These are phyloP conservation scores for Drosophila pegasa DNA, from an alignment of 2,888 invertebrate species.

Conservation along the genomic window DNA sequence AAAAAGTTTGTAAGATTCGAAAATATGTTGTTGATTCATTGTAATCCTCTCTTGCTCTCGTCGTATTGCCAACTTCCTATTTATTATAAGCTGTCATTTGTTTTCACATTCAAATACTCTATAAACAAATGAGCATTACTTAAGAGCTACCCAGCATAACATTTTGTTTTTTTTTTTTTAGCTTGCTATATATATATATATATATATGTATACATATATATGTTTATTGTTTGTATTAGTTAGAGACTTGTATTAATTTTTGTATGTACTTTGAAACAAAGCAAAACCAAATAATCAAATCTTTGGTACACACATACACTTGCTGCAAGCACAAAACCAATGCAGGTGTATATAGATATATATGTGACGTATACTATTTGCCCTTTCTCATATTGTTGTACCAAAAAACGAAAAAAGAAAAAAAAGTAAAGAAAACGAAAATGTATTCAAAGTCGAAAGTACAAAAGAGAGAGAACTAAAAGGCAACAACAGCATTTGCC, in stretches of 20 bases:
- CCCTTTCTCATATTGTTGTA: slow-evolving; percentile 39
- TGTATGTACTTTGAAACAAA: slow-evolving; percentile 57
- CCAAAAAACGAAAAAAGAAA: no score
- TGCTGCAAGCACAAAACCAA: slow-evolving; percentile 69
- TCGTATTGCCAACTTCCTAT: slow-evolving; percentile 80
- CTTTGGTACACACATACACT: slow-evolving; percentile 34
- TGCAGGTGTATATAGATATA: slow-evolving; percentile 35
- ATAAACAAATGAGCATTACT: slow-evolving; percentile 69
- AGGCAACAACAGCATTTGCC: slow-evolving; percentile 59
- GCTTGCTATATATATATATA: slow-evolving; percentile 28
- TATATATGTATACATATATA: slow-evolving; percentile 35
- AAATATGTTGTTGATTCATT: slow-evolving; percentile 68
- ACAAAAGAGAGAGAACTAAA: slow-evolving; percentile 45
- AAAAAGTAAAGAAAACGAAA: slow-evolving; percentile 41
- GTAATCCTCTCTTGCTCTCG: slow-evolving; percentile 80
- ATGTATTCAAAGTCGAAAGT: slow-evolving; percentile 59
- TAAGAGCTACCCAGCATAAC: slow-evolving; percentile 55
- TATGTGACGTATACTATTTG: slow-evolving; percentile 20
- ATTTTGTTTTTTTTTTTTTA: slow-evolving; percentile 44
- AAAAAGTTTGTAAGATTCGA: slow-evolving; percentile 50
- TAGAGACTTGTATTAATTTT: slow-evolving; percentile 67
- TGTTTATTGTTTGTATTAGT: slow-evolving; percentile 60
- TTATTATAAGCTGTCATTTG: slow-evolving; percentile 54
- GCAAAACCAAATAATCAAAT: slow-evolving; percentile 57
- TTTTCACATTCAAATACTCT: slow-evolving; percentile 67